These are phyloP conservation scores for Drosophila santomea DNA, from an alignment of 1,140 invertebrate species.

Conservation along the genomic window DNA sequence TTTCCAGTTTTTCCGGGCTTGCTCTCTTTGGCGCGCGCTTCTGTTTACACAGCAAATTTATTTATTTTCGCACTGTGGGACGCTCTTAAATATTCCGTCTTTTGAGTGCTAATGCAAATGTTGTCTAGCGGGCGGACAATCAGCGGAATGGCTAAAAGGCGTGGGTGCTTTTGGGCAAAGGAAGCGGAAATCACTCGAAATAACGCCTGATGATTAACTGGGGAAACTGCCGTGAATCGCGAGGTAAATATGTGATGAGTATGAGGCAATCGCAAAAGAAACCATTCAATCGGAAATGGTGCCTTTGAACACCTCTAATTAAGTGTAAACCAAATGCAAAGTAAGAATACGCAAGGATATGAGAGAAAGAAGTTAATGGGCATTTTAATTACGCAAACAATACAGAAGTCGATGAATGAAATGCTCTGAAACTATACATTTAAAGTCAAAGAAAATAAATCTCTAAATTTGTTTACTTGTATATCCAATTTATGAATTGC, in stretches of 20 bases:
- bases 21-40: constrained; percentile 46
- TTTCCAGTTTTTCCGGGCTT: constrained; percentile 3
- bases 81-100: constrained; percentile 78
- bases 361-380: not conserved
- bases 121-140: constrained; percentile 51
- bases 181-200: constrained; percentile 30
- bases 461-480: not conserved
- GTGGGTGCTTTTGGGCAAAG: not conserved
- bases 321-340: constrained; percentile 4
- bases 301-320: constrained; percentile 22
- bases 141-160: constrained; percentile 13
- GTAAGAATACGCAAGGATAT: not conserved
- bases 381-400: not conserved
- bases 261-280: not conserved
- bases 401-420: not conserved
- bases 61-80: constrained; percentile 77
- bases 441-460: not conserved
- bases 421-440: not conserved
- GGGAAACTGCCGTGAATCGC: not conserved
- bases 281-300: constrained; percentile 10
- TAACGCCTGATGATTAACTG: constrained; percentile 27
- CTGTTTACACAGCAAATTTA: constrained; percentile 81
- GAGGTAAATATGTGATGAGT: not conserved
- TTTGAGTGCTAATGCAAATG: constrained; percentile 77
- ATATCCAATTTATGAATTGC: too few species aligned